Percentiles rank a stretch among this genome's conserved stretches.
These are phyloP conservation scores for Leucosticte australis DNA, from an alignment of 2,113 vertebrate genomes.

Conservation along the genomic window DNA sequence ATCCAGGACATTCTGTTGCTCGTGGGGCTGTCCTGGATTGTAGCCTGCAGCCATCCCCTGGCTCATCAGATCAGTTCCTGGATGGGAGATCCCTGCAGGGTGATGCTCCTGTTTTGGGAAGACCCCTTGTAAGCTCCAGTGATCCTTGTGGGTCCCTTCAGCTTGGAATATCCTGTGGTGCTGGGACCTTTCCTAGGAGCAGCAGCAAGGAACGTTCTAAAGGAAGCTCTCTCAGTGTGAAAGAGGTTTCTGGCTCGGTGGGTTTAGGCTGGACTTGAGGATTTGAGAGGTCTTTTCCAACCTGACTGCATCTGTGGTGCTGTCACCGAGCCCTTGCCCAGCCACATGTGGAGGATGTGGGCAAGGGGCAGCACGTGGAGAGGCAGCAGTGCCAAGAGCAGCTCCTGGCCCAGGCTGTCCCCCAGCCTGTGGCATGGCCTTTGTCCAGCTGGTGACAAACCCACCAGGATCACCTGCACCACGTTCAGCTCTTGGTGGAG, in stretches of 20 bases:
- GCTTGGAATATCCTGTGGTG: neutral
- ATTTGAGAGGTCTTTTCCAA: neutral
- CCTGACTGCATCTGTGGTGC: neutral
- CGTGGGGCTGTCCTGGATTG: rapidly evolving
- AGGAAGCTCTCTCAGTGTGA: neutral
- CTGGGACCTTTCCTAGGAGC: neutral
- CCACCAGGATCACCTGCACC: neutral
- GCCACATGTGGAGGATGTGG: neutral
- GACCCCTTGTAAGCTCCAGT: rapidly evolving
- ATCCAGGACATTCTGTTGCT: neutral
- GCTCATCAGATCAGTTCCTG: neutral
- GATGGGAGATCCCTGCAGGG: neutral
- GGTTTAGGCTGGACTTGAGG: neutral
- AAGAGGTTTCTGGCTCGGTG: neutral
- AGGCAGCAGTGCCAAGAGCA: neutral
- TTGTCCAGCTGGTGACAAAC: neutral
- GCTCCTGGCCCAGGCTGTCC: neutral
- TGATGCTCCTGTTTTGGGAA: neutral
- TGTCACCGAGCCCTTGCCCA: neutral
- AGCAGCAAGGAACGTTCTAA: neutral
- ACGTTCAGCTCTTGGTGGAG: rapidly evolving
- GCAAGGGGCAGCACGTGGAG: neutral
- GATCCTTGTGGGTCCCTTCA: neutral
- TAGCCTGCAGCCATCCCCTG: neutral
- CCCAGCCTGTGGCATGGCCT: neutral